Conservation (phyloP, 2,113 vertebrate genomes). For the Paramormyrops kingsleyae region DNA sequence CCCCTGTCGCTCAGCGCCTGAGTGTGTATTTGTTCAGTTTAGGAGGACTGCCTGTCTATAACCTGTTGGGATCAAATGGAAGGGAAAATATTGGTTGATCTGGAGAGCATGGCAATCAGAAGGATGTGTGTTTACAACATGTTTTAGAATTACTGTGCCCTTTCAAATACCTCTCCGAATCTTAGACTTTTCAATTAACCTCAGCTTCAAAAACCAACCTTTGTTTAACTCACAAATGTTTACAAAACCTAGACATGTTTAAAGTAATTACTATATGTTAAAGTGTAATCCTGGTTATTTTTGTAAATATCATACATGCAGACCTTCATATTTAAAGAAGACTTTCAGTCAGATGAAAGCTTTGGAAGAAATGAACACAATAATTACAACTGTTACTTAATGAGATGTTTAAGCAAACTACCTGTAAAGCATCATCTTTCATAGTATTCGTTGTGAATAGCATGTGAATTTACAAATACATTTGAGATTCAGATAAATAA, state of each 20-base stretch:
- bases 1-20: neutral
- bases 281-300: neutral
- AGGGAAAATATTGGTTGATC: neutral
- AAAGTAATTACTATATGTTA: neutral
- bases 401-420: neutral
- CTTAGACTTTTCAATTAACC: neutral
- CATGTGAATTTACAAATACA: neutral
- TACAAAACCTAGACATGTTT: neutral
- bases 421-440: neutral
- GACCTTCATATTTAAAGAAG: neutral
- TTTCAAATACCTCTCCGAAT: neutral
- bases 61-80: neutral
- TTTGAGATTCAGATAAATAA: neutral
- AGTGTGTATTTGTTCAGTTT: neutral
- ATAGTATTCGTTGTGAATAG: neutral
- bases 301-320: neutral
- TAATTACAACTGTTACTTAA: neutral
- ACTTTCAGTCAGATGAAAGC: neutral
- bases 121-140: neutral
- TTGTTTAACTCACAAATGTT: neutral
- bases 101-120: neutral
- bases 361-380: neutral
- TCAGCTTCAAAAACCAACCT: neutral
- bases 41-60: neutral
- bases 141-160: neutral